Evolutionary conservation across 1,140 invertebrate species (phyloP), one percentile per base, ranked within the genome.

Genomic region (Drosophila trapezifrons): DNA sequence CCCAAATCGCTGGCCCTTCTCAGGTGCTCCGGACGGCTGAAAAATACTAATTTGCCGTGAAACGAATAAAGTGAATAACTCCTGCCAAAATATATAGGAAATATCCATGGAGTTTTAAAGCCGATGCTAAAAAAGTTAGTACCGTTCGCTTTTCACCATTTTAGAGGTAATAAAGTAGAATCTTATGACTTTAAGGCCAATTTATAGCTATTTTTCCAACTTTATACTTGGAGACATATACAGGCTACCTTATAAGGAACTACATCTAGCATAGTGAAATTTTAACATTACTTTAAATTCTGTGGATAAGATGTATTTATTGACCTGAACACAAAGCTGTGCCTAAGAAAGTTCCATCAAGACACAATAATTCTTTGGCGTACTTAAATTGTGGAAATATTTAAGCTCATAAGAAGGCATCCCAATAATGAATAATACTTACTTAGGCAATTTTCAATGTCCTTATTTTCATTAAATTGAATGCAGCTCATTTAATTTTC

Each of bases 41-140:
- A 49, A 60, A 60, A 78, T 87, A 79, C 29, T 65, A 81, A 85
- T 86, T 77, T 52, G 62, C 9, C 8, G 63, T 10, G 22, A 18
- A 58, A 22, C 17, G 12, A 18, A 54, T 54, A 52, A 52, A 52
- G 13, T 52, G 49, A 57, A 35, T 15, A 29, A 7, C 17, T 60
- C 17, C 27, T 10, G 6, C 17, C 15, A 35, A 32, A 20, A 52
- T 25, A 32, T 4, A 56, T 54, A 38, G 25, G 4, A 13, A 20
- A 52, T 52, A 35, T 5, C 17, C 29, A 13, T 2, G 0, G 10
- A 52, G 12, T 20, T n/a, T 27, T 27, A 15, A 45, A 20, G 32
- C 1, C 22, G 17, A 20, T 17, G 10, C 17, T 15, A 17, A 45
- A 58, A 38, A 37, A 8, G 29, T 52, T 35, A 52, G 35, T 35